Base-by-base conservation (phyloP, 2,113 vertebrate genomes). In the Takifugu bimaculatus region DNA sequence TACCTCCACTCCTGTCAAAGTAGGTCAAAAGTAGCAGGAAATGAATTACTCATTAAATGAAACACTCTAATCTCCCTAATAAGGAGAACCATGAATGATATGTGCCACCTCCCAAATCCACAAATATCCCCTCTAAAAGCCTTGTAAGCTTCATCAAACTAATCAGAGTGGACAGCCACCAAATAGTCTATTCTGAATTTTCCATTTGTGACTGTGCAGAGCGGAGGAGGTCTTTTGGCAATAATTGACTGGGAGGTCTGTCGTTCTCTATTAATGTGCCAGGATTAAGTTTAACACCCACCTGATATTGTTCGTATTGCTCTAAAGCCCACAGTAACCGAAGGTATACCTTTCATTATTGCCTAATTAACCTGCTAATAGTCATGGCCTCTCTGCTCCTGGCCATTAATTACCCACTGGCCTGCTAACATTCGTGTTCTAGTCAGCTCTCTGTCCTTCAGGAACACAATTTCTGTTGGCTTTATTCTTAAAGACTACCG, bases 281-380 rank as follows among this genome's bases (percentile, higher is more conserved):
- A 74, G 91, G 88, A 94, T 91, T 93, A 86, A 52, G 83, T 90
- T 88, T 91, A 92, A 93, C 92, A 90, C 88, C 90, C 79, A 80
- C 79, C 88, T 87, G 75, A 75, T 84, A 83, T 84, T 75, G 51
- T 29, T 87, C 84, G 81, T 90, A 82, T 82, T 87, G 85, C 80
- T 73, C 84, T 86, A 86, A 90, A 87, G 90, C 89, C 85, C 81
- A 66, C 81, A 74, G 82, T 86, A 92, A 92, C 88, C 89, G 89
- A 75, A 86, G 85, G 77, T 85, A 89, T 88, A 85, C 78, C 62
- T 83, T 88, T 92, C 52, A 71, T 92, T 93, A 90, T 89, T 92
- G 91, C 85, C 90, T 93, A 91, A 92, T 95, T 94, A 94, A 93
- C 93, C 92, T 91, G 78, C 88, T 93, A 95, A 95, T 90, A 88